Conservation (phyloP, 1,140 invertebrate species). For the Ectropis grisescens region DNA sequence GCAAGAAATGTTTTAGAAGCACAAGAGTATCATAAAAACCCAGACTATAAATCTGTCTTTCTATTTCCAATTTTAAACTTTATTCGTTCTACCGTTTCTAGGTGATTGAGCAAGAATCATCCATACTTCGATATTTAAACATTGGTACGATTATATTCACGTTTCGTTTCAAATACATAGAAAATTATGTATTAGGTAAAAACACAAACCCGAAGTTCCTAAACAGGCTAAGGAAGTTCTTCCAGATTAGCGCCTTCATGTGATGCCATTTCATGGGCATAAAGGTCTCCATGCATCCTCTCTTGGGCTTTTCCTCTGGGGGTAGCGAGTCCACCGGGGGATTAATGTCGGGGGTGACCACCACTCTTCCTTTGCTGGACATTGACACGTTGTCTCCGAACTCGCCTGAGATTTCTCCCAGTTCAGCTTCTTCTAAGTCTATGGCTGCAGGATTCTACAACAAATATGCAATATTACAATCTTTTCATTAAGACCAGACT, state of each 20-base stretch:
- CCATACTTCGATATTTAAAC: too few relatives aligned
- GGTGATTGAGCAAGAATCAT: too few relatives aligned
- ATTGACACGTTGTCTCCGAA: slow-evolving; percentile 87
- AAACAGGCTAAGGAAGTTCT: slow-evolving; percentile 92
- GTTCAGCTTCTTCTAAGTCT: slow-evolving; percentile 75
- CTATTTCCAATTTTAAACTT: too few relatives aligned
- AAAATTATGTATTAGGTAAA: too few relatives aligned
- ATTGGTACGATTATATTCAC: too few relatives aligned
- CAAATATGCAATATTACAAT: neutral
- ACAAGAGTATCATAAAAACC: too few relatives aligned
- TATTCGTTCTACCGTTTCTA: too few relatives aligned
- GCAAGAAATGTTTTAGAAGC: too few relatives aligned
- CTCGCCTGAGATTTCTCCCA: slow-evolving; percentile 85
- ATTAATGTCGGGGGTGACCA: slow-evolving; percentile 57
- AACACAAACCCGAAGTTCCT: slow-evolving; percentile 93
- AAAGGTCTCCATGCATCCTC: slow-evolving; percentile 70
- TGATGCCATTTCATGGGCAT: slow-evolving; percentile 78
- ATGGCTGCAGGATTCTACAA: slow-evolving; percentile 72
- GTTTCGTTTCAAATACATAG: too few relatives aligned
- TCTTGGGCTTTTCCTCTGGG: slow-evolving; percentile 71
- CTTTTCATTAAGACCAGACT: too few relatives aligned
- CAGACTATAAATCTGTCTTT: too few relatives aligned
- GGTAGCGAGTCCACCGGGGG: slow-evolving; percentile 70
- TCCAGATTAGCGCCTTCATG: slow-evolving; percentile 89
- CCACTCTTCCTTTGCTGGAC: slow-evolving; percentile 75